phyloP scores from a whole-genome alignment of 1,140 invertebrate species.

The Leptopilina boulardi region DNA sequence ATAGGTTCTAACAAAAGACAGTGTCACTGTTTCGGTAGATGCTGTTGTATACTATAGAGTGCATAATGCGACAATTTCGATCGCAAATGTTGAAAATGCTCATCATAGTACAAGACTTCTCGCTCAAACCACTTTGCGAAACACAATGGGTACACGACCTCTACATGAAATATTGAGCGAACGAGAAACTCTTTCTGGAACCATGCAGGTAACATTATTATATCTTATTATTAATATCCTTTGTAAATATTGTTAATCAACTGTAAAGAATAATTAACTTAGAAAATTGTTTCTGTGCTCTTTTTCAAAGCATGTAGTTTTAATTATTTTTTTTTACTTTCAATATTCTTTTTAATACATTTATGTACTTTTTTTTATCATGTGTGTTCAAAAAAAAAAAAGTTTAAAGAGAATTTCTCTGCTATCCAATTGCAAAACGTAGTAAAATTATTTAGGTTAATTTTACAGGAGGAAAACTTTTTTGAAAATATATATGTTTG shows the following conservation, averaged over 20 bases:
- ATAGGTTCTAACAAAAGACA: constrained; percentile 94
- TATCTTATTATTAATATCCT: not conserved
- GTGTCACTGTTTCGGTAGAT: constrained; percentile 95
- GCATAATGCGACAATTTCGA: constrained; percentile 96
- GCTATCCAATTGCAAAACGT: too few relatives aligned
- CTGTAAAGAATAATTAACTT: not conserved
- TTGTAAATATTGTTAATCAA: not conserved
- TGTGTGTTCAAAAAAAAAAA: too few relatives aligned
- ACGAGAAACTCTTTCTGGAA: constrained; percentile 92
- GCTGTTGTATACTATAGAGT: constrained; percentile 96
- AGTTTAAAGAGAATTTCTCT: too few relatives aligned
- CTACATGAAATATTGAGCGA: constrained; percentile 97
- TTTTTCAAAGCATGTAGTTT: too few relatives aligned
- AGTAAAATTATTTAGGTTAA: too few relatives aligned
- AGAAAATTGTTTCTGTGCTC: not conserved
- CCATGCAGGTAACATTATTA: constrained; percentile 81
- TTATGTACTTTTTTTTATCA: too few relatives aligned
- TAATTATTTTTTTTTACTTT: too few relatives aligned
- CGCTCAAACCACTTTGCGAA: constrained; percentile 94
- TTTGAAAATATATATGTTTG: too few relatives aligned
- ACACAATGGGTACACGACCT: constrained; percentile 96
- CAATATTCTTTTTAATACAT: too few relatives aligned
- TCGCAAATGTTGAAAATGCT: constrained; percentile 97
- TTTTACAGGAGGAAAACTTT: too few relatives aligned
- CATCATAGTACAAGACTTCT: constrained; percentile 93